Base-by-base conservation (phyloP, 2,888 invertebrate genomes). In the Geophilus truncorum region DNA sequence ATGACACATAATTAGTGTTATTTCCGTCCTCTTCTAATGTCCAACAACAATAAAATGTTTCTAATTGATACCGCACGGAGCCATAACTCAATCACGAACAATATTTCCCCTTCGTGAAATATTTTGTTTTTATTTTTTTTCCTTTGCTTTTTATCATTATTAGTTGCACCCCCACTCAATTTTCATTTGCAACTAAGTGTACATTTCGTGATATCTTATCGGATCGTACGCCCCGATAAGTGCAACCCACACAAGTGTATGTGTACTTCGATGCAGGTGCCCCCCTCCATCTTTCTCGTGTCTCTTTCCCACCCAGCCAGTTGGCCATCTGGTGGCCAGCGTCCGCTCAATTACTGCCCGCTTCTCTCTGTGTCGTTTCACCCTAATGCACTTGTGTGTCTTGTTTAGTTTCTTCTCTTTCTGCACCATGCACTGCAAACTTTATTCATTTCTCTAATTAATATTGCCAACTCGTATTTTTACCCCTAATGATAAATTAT, bases 241-340 rank as follows among this genome's bases (percentile, higher is more conserved):
- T 70, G 70, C 70, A 70, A 28, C 70, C 70, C 70, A 70, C 70
- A 28, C 70, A 28, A 70, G 12, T 70, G 70, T 70, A n/a, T n/a
- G 45, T 45, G 28, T 51, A 21, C 12, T 25, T 70, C 70, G 70
- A 70, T 28, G 28, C 25, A 70, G 25, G 25, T 28, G 28, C 70
- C 70, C 70, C 70, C 70, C 70, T 70, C 28, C 70, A 94, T 89
- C 85, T 95, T 94, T 83, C 90, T 89, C 57, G 94, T 90, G 86
- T 93, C 93, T 85, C 94, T 93, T 84, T 92, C 92, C 81, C 80
- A 80, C 78, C 70, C 70, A 70, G 9, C 70, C 70, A 70, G 70
- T 70, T 70, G 70, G 70, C 70, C 70, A 70, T 70, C 70, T 70
- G 70, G 70, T 70, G 70, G 70, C 25, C 70, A 70, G 25, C 28